phyloP scores from a whole-genome alignment of 2,888 invertebrate genomes.

The Automeris io region DNA sequence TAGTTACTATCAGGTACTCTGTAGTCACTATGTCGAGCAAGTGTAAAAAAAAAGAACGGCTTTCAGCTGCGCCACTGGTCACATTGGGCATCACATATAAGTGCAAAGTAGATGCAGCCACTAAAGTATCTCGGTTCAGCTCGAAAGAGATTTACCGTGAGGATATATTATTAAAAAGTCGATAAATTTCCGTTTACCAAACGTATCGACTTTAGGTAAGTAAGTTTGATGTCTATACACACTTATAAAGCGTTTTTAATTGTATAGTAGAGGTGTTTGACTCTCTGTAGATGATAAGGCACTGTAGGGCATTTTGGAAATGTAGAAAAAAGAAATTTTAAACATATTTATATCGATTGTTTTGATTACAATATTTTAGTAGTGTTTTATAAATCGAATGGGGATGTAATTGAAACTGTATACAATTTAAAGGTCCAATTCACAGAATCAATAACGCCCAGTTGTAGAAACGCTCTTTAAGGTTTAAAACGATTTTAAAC shows the following conservation, averaged over 20 bases:
- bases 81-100: too few species aligned
- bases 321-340: slow-evolving; percentile 33
- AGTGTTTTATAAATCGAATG: slow-evolving; percentile 52
- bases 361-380: slow-evolving; percentile 49
- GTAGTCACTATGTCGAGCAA: too few species aligned
- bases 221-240: slow-evolving; percentile 33
- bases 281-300: slow-evolving; percentile 43
- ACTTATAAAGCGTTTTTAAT: too few species aligned
- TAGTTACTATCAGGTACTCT: too few species aligned
- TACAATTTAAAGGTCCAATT: too few species aligned
- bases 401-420: slow-evolving; percentile 23
- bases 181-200: not conserved
- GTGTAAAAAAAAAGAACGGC: too few species aligned
- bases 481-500: too few species aligned
- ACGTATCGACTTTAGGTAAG: slow-evolving; percentile 11
- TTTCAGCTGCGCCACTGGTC: too few species aligned
- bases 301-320: slow-evolving; percentile 33
- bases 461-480: too few species aligned
- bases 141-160: not conserved
- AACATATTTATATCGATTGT: slow-evolving; percentile 28
- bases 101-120: too few species aligned
- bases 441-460: too few species aligned
- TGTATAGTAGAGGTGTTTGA: slow-evolving; percentile 33
- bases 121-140: too few species aligned
- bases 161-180: not conserved